Evolutionary conservation across 1,140 invertebrate genomes (phyloP), one percentile per base, ranked within the genome.

Genomic region (Caenorhabditis tropicalis): DNA sequence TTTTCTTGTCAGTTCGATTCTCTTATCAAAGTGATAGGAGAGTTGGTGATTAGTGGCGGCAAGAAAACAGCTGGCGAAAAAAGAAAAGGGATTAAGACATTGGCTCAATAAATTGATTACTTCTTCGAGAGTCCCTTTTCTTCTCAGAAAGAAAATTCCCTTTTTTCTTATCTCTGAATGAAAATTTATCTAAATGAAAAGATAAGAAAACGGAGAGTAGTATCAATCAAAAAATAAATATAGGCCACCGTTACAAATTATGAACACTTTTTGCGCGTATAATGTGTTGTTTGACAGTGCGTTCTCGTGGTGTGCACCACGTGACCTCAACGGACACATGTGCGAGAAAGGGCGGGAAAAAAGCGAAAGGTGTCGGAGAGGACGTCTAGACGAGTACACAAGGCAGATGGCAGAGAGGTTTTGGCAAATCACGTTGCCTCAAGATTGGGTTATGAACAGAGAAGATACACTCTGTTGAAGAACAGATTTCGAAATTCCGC

Each of bases 261-360:
- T 58, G 53, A 58, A 74, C 12, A 10, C 3, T n/a, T n/a, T 12
- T 74, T 74, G 65, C 65, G 65, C 65, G 65, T 74, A 43, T n/a
- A 43, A 27, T 74, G 5, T n/a, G 65, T n/a, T 74, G 65, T 46
- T 74, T 46, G 36, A 74, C 7, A 39, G 65, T 74, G 21, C 36
- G n/a, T 46, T 9, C 58, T 15, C 58, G 15, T 31, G 10, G 16
- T 27, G 24, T 21, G n/a, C 49, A 29, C n/a, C 65, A 43, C 36
- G 65, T 74, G 36, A 39, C 65, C 65, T 29, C 33, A 24, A 74
- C 65, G n/a, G 65, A 39, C 36, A 12, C 31, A 3, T 65, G 29
- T n/a, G 16, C 27, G 36, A 36, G n/a, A 33, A 21, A 33, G 58
- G 19, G 29, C 10, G 15, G 1, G 36, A 46, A 10, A 15, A 43